Evolutionary conservation across 2,113 vertebrate species (phyloP), one percentile per base, ranked within the genome.

Genomic region (Hemicordylus capensis): DNA sequence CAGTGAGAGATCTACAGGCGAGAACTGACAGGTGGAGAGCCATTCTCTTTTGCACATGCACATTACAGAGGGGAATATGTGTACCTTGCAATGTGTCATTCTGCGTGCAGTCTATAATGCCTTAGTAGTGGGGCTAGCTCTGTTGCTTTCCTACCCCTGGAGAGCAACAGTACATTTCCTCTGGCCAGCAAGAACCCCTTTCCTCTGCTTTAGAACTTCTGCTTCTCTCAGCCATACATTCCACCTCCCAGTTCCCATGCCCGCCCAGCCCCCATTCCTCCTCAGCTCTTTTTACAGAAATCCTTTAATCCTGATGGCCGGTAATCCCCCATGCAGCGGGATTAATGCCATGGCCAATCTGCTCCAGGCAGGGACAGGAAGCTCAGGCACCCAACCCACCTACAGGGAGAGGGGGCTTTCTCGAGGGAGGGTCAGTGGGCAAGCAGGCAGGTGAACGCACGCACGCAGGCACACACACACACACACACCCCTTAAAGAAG

Each of bases 271-370:
- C 37, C 67, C 80, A 22, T 14, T 20, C 67, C 26, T 74, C 93
- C 72, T 87, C 88, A 88, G 34, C 80, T 74, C 85, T 0, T 0
- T 87, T 89, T 93, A 86, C 61, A 91, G 87, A 94, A 94, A 95
- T 92, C 93, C 84, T 89, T 93, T 93, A 93, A 94, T 94, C 90
- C 83, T 48, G 67, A 79, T 0, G 1, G 44, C 76, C 28, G 0
- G 69, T 93, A 95, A 94, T 92, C 76, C 82, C 48, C 0, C 37
- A 69, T 61, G 83, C 82, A 59, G 79, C 0, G 11, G 86, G 88
- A 90, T 92, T 90, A 92, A 46, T 67, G 70, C 64, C 0, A 0
- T 51, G 54, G 73, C 84, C 90, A 82, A 75, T 84, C 81, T 84
- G 86, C 77, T 76, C 66, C 2, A 0, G n/a, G 31, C 54, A 0